These are phyloP conservation scores for Parotocinclus haroldoi DNA, from an alignment of 2,797 vertebrate genomes.

Conservation along the genomic window DNA sequence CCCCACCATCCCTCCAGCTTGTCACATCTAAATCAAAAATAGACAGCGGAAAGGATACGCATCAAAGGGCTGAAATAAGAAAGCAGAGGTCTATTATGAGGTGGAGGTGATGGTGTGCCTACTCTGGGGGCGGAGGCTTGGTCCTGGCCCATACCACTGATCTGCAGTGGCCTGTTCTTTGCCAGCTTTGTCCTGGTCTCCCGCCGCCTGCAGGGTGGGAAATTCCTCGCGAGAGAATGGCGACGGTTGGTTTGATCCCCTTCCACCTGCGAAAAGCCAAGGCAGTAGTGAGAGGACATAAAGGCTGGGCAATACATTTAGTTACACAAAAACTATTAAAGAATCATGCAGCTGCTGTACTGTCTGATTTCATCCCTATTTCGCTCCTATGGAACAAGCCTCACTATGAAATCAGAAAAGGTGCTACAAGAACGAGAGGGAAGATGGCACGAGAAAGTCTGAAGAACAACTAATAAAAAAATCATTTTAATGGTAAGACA, in stretches of 20 bases:
- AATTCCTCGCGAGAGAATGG: slow-evolving; percentile 99
- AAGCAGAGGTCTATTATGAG: neutral
- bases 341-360: too few relatives aligned
- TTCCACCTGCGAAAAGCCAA: slow-evolving; percentile 77
- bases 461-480: too few relatives aligned
- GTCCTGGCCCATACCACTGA: slow-evolving; percentile 98
- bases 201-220: slow-evolving; percentile 98
- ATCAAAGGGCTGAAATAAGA: neutral
- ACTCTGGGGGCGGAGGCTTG: slow-evolving; percentile 98
- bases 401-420: too few relatives aligned
- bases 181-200: slow-evolving; percentile 95
- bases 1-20: slow-evolving; percentile 94
- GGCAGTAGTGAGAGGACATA: slow-evolving; percentile 5
- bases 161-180: slow-evolving; percentile 93
- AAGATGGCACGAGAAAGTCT: too few relatives aligned
- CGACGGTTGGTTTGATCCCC: slow-evolving; percentile 94
- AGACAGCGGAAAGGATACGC: too few relatives aligned
- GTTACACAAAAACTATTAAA: too few relatives aligned
- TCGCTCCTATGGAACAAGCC: too few relatives aligned
- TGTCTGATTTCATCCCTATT: too few relatives aligned
- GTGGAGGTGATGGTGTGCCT: slow-evolving; percentile 52
- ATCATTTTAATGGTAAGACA: too few relatives aligned
- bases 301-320: neutral
- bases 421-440: too few relatives aligned
- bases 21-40: slow-evolving; percentile 73